Evolutionary conservation across 2,113 vertebrate genomes (phyloP), one percentile per base, ranked within the genome.

Genomic region (Microcebus lehilahytsara): DNA sequence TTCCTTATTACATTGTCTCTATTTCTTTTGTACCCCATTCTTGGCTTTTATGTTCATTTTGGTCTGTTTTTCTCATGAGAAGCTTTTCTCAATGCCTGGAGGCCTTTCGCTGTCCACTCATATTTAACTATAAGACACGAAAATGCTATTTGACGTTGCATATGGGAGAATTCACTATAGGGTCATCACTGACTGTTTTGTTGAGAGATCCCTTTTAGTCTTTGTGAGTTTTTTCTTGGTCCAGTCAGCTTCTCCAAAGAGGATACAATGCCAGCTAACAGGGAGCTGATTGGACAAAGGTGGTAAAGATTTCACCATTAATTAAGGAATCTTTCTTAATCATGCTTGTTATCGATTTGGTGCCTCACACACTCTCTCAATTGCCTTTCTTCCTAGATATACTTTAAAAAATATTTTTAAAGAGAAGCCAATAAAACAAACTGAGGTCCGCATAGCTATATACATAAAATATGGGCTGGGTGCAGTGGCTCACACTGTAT

Each of bases 51-150:
- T 25, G 60, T 13, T 83, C 42, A 46, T 60, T 90, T 71, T 88
- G 74, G 37, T 77, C 34, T 91, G 30, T 56, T 75, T 96, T 77
- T 58, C 27, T 77, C 16, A 6, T 32, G 60, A 95, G 16, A 89
- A 60, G 53, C 12, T 95, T 93, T 81, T 34, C 20, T 77, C 46
- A 77, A 30, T 64, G n/a, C 7, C 32, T 62, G n/a, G 16, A 25
- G 37, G 66, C 71, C 19, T 91, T 94, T 53, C 9, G 12, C n/a
- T 71, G 7, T 92, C 72, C 27, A 37, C 6, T 78, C 19, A 72
- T 32, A 96, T 83, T 85, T 94, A 89, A 78, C 46, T 88, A 75
- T 64, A 85, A 85, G n/a, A 93, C 16, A 46, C 5, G 75, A 75
- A 93, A 91, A 75, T n/a, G 40, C 14, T n/a, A 40, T 4, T 51